phyloP scores from a whole-genome alignment of 2,888 invertebrate genomes.

The Calliphora vomitoria region DNA sequence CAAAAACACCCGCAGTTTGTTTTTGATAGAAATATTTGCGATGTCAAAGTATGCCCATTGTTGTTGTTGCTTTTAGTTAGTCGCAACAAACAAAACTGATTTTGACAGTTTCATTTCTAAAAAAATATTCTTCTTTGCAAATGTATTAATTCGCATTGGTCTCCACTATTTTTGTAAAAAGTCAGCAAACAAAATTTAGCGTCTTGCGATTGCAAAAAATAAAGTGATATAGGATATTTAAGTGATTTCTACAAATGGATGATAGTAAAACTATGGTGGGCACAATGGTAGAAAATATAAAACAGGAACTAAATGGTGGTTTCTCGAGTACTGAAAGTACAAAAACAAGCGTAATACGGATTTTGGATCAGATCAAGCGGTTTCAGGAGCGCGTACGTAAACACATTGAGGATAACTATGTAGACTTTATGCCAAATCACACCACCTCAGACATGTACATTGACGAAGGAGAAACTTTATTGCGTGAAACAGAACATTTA shows the following conservation, averaged over 20 bases:
- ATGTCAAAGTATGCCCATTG: no score
- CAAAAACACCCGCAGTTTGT: no score
- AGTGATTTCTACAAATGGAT: neutral
- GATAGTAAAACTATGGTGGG: neutral
- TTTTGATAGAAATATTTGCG: no score
- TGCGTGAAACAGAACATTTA: conserved; percentile 80
- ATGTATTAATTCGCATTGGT: neutral
- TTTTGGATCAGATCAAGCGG: conserved; percentile 80
- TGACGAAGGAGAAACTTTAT: conserved; percentile 80
- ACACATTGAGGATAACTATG: conserved; percentile 83
- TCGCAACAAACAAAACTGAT: no score
- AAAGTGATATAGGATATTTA: neutral
- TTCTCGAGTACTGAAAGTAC: conserved; percentile 76
- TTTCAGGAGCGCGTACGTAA: conserved; percentile 82
- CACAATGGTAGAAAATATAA: conserved; percentile 21
- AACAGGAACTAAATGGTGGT: conserved; percentile 40
- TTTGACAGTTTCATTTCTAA: no score
- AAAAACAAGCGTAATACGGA: conserved; percentile 80
- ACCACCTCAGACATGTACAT: conserved; percentile 81
- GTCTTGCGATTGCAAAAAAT: neutral
- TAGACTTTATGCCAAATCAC: conserved; percentile 82
- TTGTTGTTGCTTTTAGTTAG: no score
- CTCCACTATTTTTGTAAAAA: neutral
- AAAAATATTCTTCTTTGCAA: no score
- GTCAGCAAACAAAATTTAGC: neutral